Evolutionary conservation across 1,140 invertebrate genomes (phyloP).

Genomic region (Drosophila nannoptera): DNA sequence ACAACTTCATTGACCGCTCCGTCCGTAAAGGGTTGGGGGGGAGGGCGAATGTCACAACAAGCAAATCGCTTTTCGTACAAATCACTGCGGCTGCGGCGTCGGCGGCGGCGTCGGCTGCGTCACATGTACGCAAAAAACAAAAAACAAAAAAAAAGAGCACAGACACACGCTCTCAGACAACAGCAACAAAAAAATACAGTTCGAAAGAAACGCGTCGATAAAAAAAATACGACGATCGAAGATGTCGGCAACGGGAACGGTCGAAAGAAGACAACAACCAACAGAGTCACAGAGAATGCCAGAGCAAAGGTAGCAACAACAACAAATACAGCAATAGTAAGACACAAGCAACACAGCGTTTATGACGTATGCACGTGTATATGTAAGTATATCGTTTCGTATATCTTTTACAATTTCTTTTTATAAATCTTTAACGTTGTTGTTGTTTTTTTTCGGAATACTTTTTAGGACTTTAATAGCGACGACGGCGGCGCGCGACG

Average conservation of each 20-base stretch:
- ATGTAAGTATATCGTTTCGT: conserved; percentile 19
- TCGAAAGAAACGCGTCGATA: conserved; percentile 55
- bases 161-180: too few species aligned
- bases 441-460: conserved; percentile 23
- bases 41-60: conserved; percentile 22
- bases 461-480: conserved; percentile 58
- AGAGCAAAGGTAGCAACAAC: conserved; percentile 22
- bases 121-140: conserved; percentile 30
- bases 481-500: conserved; percentile 16
- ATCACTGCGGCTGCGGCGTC: conserved; percentile 7
- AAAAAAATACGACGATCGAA: conserved; percentile 38
- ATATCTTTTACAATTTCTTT: conserved; percentile 40
- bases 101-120: conserved; percentile 28
- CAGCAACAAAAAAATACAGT: background rate
- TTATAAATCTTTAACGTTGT: conserved; percentile 22
- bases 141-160: background rate
- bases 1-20: conserved; percentile 52
- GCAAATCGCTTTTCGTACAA: conserved; percentile 31
- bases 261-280: conserved; percentile 19
- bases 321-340: conserved; percentile 29
- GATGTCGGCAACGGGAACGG: conserved; percentile 37
- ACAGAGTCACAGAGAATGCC: conserved; percentile 39
- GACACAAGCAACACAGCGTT: conserved; percentile 26
- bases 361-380: conserved; percentile 23
- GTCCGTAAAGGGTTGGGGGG: conserved; percentile 2